phyloP scores from a whole-genome alignment of 2,113 vertebrate genomes.

The Anser brachyrhynchus region DNA sequence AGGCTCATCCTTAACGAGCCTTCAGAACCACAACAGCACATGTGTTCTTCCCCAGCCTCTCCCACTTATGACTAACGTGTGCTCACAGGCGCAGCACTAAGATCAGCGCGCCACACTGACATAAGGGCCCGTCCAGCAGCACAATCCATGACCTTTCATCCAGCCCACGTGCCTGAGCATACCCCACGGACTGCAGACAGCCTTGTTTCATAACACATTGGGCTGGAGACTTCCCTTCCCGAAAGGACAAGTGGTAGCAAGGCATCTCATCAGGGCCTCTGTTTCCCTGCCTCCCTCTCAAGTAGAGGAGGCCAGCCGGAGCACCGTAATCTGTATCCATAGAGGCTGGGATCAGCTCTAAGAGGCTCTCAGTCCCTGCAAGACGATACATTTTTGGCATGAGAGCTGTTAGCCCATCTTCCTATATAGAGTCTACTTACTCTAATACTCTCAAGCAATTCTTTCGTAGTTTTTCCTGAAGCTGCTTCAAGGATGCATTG shows the following conservation, averaged over 20 bases:
- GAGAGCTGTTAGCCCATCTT: not conserved
- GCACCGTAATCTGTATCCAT: not conserved
- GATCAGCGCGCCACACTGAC: not conserved
- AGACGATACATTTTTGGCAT: not conserved
- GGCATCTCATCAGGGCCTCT: not conserved
- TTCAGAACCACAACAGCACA: not conserved
- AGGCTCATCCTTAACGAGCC: not conserved
- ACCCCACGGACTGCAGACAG: not conserved
- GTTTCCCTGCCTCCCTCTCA: not conserved
- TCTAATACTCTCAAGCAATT: not conserved
- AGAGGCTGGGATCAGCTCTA: not conserved
- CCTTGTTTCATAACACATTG: not conserved
- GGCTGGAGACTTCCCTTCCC: not conserved
- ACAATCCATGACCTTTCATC: not conserved
- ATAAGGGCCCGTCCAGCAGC: not conserved
- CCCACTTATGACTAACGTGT: not conserved
- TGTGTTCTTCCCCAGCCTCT: not conserved
- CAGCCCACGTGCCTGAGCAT: not conserved
- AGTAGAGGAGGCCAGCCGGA: not conserved
- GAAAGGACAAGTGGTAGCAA: not conserved
- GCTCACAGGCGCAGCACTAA: not conserved
- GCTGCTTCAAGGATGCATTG: accelerated
- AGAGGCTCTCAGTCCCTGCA: not conserved
- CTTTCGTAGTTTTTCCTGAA: not conserved
- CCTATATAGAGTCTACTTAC: not conserved